Evolutionary conservation across 1,140 invertebrate species (phyloP), one percentile per base, ranked within the genome.

Genomic region (Caenorhabditis briggsae): DNA sequence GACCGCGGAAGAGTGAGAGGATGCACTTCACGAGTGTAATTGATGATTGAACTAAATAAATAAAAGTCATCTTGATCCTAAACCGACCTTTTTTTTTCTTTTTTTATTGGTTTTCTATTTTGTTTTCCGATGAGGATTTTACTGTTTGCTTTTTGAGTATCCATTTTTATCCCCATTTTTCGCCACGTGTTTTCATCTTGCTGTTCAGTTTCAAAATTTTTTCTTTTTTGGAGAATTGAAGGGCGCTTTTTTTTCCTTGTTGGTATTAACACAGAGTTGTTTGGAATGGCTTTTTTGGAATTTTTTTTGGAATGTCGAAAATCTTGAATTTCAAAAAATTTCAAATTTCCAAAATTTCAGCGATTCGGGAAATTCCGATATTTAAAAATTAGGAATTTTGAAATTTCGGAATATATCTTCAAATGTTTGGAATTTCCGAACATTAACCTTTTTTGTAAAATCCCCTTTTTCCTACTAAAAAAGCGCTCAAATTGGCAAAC

Each of bases 1-100:
- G 56, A 58, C 8, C 16, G 56, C 7, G 14, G 18, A 58, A 58
- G n/a, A n/a, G n/a, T 2, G 8, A 58, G n/a, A 20, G n/a, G 56
- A n/a, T 58, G 14, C 56, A 58, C 56, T 58, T 43, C 33, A 11
- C 64, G 41, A 43, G 33, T 46, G 33, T 46, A 70, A 43, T 70
- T 70, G 33, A 43, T 46, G 18, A 46, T 70, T 70, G 64, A 70
- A 46, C 64, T 70, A 70, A 70, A 46, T 70, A 70, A 70, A 70
- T 70, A 70, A 64, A 64, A 43, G 64, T n/a, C 41, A 43, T 70
- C 33, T 33, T 33, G 20, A 33, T 33, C 59, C 59, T n/a, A 8
- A 16, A 8, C 14, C 16, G 7, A n/a, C 25, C 20, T n/a, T 64
- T 64, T 33, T 70, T 18, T 18, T 23, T 16, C 46, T 18, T 18